phyloP scores from a whole-genome alignment of 53 echinoderm and acorn worm species.

The Patiria pectinifera region DNA sequence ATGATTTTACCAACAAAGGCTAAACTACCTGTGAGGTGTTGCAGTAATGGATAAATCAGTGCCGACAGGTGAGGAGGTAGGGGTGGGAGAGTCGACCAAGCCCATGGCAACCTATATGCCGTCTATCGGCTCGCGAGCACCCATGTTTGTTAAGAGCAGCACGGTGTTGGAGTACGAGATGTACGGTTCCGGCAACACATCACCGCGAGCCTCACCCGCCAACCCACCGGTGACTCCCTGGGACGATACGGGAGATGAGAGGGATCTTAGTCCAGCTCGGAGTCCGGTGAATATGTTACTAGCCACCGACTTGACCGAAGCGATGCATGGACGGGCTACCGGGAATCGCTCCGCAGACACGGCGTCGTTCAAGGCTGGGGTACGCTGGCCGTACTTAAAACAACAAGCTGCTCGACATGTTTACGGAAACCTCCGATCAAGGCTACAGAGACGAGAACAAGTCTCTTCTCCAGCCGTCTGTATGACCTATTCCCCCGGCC shows the following conservation, averaged over 20 bases:
- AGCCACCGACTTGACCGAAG: slow-evolving; percentile 48
- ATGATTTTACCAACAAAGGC: background rate
- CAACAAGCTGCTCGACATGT: slow-evolving; percentile 55
- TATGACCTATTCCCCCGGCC: background rate
- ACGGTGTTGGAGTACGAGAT: slow-evolving; percentile 11
- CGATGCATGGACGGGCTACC: background rate
- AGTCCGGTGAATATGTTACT: slow-evolving; percentile 56
- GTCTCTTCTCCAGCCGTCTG: background rate
- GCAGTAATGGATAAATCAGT: slow-evolving; percentile 30
- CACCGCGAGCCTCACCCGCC: background rate
- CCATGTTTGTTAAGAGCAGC: slow-evolving; percentile 45
- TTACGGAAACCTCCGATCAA: slow-evolving; percentile 48
- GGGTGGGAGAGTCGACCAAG: background rate
- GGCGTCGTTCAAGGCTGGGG: background rate
- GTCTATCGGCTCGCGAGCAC: slow-evolving; percentile 50
- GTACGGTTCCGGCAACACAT: background rate
- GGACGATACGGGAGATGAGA: slow-evolving; percentile 55
- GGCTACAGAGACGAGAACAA: background rate
- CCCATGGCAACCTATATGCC: slow-evolving; percentile 49
- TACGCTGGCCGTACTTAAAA: slow-evolving; percentile 55
- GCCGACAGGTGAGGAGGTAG: background rate
- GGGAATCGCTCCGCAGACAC: background rate
- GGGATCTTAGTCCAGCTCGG: background rate
- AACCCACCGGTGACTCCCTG: slow-evolving; percentile 74
- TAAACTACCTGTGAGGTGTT: background rate